Conservation (phyloP, 1,140 invertebrate genomes). For the Ectropis grisescens region DNA sequence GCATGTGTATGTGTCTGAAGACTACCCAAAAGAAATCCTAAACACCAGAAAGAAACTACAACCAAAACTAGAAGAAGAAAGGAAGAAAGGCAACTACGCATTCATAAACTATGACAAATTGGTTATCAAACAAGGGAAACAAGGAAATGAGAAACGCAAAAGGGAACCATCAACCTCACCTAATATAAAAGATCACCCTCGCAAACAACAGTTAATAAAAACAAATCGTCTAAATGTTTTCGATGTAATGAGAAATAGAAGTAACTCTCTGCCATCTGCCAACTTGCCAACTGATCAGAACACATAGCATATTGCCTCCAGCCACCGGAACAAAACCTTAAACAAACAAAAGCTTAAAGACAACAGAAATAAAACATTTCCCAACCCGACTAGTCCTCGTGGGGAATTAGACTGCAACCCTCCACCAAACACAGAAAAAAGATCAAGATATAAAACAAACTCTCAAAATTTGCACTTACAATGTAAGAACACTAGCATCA, state of each 20-base stretch:
- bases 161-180: constrained; percentile 8
- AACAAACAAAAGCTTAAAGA: constrained; percentile 12
- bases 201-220: constrained; percentile 14
- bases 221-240: constrained; percentile 14
- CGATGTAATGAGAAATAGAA: constrained; percentile 16
- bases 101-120: constrained; percentile 22
- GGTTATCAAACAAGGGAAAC: constrained; percentile 13
- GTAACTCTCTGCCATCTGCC: constrained; percentile 8
- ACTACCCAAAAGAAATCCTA: constrained; percentile 17
- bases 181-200: constrained; percentile 9
- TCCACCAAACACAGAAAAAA: constrained; percentile 6
- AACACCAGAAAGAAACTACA: constrained; percentile 13
- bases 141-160: constrained; percentile 13
- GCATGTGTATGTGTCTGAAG: constrained; percentile 15
- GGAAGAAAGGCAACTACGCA: constrained; percentile 20
- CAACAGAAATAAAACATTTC: constrained; percentile 3
- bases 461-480: no score
- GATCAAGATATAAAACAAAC: constrained; percentile 1
- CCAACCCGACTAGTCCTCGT: constrained; percentile 14
- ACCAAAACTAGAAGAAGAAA: constrained; percentile 16
- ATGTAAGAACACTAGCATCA: constrained; percentile 9
- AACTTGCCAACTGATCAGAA: constrained; percentile 7
- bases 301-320: constrained; percentile 13
- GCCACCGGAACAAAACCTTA: constrained; percentile 14
- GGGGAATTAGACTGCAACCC: constrained; percentile 10